Base-by-base conservation (phyloP, 2,888 invertebrate species). In the Cyaniris semiargus region DNA sequence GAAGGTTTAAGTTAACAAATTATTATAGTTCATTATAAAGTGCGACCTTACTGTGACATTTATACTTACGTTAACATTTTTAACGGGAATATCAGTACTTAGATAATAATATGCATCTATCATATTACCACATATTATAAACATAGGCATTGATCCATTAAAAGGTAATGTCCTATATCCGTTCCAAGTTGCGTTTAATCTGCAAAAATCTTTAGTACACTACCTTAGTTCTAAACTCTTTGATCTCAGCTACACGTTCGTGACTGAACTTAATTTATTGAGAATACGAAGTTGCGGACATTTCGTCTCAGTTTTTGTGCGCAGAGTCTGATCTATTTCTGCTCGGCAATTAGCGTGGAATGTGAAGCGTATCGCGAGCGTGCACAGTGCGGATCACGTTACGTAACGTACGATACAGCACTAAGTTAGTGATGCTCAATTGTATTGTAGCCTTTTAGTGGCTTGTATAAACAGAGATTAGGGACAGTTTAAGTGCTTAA, bases 321-420 rank as follows among this genome's bases (percentile, higher is more conserved):
- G 60, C 60, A 60, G 60, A 23, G 60, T 60, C 60, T 60, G 60
- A 60, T 60, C 60, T 60, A 60, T 60, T 60, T 60, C 60, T 60
- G 60, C 23, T 60, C 60, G 60, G 80, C 81, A 81, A 80, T 81
- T 75, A 76, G 70, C 77, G 77, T 76, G 78, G 72, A 78, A 84
- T 84, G 82, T 83, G 84, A 60, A 60, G 60, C 60, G 23, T 60
- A 60, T 60, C 85, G 84, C 82, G 82, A 56, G 71, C 79, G 72
- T 78, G 76, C 78, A 44, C 38, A 10, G 38, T n/a, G 44, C 72
- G 23, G 38, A 21, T 6, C 72, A 71, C 82, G 87, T 91, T 91
- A 90, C 91, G 92, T 90, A 72, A 72, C 72, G 48, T 60, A 60
- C 13, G 60, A 7, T 60, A 13, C 23, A 60, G 13, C 23, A 10